Evolutionary conservation across 2,888 invertebrate genomes (phyloP).

Genomic region (Diaprepes abbreviatus): DNA sequence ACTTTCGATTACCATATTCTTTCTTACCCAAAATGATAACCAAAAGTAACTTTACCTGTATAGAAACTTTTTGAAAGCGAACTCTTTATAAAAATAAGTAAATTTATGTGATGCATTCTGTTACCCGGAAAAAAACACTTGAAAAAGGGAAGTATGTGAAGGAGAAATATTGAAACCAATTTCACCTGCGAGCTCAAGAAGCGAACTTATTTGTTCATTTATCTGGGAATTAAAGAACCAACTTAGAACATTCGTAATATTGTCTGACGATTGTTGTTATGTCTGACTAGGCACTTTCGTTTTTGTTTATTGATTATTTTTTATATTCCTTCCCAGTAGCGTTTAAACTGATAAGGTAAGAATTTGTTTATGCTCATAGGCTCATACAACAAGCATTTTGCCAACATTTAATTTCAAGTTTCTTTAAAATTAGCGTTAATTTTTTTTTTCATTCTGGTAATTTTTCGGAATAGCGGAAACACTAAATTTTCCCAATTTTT

Average conservation of each 20-base stretch:
- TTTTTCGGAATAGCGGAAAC: no score
- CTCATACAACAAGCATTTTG: no score
- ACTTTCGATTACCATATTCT: no score
- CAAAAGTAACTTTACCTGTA: constrained; percentile 5
- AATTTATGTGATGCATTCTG: constrained; percentile 21
- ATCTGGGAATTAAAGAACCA: constrained; percentile 6
- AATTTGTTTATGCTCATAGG: no score
- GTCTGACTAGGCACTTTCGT: no score
- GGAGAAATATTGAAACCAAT: constrained; percentile 38
- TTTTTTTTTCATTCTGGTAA: no score
- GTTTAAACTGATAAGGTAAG: no score
- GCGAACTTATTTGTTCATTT: constrained; percentile 21
- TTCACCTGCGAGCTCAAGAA: constrained; percentile 25
- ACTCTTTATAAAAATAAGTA: constrained; percentile 1
- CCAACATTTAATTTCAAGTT: no score
- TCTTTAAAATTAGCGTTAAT: no score
- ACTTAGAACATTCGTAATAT: constrained; percentile 1
- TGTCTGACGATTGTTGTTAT: not conserved
- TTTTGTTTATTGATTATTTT: no score
- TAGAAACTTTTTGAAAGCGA: not conserved
- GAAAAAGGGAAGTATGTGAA: constrained; percentile 31
- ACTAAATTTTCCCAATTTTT: no score
- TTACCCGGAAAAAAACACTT: not conserved
- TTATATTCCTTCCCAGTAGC: no score
- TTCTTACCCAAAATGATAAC: not conserved